Base-by-base conservation (phyloP, 2,113 vertebrate species). In the Daboia siamensis region DNA sequence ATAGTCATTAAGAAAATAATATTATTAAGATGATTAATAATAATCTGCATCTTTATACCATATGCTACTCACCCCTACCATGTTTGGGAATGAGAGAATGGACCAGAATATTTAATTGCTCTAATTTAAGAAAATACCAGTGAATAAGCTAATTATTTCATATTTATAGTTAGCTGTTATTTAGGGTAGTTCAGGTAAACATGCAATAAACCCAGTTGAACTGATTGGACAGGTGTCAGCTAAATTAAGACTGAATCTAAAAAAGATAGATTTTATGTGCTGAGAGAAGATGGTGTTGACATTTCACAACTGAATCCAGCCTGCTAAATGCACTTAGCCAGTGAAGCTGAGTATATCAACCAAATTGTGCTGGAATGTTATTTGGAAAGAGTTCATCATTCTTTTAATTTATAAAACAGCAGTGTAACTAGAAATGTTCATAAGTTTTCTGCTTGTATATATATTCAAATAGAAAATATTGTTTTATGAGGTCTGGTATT, bases 321-420 rank as follows among this genome's bases (percentile, higher is more conserved):
- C 95, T 95, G 91, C 95, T 94, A 94, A 95, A 94, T 93, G 93
- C 93, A 90, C 24, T 46, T 90, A 96, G 96, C n/a, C n/a, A 96
- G 90, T 89, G 95, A 90, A 56, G 90, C 93, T 94, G 93, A 61
- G 93, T 95, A 94, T 93, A 96, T 96, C 95, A 97, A 91, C 54
- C 90, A 54, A 91, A 87, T 94, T 89, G 69, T 95, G 91, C 93
- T 48, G 92, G 93, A 96, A 88, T 7, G 3, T 89, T 94, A 84
- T 11, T 61, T 93, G 93, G 94, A 94, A 55, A 91, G 39, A 89
- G 74, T 87, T 92, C 93, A 94, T 96, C 95, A 96, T 90, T 96
- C 95, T 26, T 57, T 48, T 7, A 88, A 56, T 86, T 92, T 88
- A 95, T 94, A 93, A 93, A 90, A 10, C 87, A 80, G 57, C 91